A percentile compares a stretch with the other conserved stretches of the same genome.
These are phyloP conservation scores for Xenotilapia caudafasciata DNA, from an alignment of 2,113 vertebrate species.

Conservation along the genomic window DNA sequence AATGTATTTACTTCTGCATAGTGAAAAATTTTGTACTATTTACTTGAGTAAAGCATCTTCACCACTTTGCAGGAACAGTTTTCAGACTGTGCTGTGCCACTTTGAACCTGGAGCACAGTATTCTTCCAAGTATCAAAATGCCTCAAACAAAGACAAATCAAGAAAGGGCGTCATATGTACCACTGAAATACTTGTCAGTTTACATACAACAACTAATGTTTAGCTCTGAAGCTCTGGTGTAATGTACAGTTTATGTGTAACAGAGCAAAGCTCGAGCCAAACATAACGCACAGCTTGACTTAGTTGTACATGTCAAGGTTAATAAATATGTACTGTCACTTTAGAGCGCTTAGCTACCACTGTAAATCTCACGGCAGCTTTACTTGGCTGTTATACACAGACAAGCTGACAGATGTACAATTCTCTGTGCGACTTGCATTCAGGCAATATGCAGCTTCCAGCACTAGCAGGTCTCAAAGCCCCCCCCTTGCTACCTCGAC, in stretches of 20 bases:
- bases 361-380: conserved; percentile 5
- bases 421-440: background rate
- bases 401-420: conserved; percentile 21
- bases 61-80: background rate
- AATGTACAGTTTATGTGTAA: background rate
- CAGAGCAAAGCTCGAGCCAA: background rate
- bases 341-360: background rate
- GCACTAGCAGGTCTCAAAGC: background rate
- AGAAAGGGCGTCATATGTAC: background rate
- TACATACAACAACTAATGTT: background rate
- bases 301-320: conserved; percentile 4
- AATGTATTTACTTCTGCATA: background rate
- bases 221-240: background rate
- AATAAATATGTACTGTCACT: conserved; percentile 7
- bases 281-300: background rate
- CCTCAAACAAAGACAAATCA: background rate
- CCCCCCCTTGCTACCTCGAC: background rate
- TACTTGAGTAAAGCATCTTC: background rate
- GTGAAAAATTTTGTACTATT: rapidly evolving
- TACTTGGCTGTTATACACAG: background rate
- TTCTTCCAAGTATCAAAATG: background rate
- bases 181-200: background rate
- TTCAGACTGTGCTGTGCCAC: rapidly evolving
- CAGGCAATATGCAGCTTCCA: background rate
- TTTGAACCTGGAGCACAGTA: background rate